Base-by-base conservation (phyloP, 1,140 invertebrate species). In the Drosophila neocordata region DNA sequence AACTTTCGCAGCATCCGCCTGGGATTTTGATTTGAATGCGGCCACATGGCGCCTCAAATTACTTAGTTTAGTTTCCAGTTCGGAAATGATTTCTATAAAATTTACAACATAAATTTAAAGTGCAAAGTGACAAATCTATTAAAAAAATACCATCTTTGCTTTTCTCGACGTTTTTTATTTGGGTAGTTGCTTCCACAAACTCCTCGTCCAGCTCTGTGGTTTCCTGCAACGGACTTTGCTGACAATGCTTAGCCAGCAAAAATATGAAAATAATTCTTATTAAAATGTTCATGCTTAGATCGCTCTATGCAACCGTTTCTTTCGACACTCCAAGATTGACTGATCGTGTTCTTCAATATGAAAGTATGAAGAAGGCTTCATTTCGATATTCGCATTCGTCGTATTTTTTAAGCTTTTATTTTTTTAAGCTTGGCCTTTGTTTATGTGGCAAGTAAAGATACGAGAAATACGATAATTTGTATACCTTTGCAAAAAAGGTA, bases 41-140 rank as follows among this genome's bases (percentile, higher is more conserved):
- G 57, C 38, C n/a, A 38, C 57, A 22, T 60, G 38, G 15, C 57
- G 57, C 31, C 35, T 41, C 57, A 38, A 38, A 22, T 15, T 60
- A 15, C 8, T 22, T n/a, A 38, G 4, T 38, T 60, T 41, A 35
- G 12, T 35, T 11, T 52, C 13, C 15, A 48, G n/a, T 4, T 52
- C 22, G 11, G 18, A 13, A 48, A 48, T 48, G 13, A 48, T 48
- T 48, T 34, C 52, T 18, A 56, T 9, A 56, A 15, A n/a, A 4
- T 13, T 9, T 13, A 15, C 7, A 11, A 24, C 8, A 55, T 24
- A 3, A 7, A n/a, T 13, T 8, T 9, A 15, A 11, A 55, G 9
- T 9, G 8, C 1, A 56, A 18, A 4, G n/a, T 0, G 27, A 34
- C 1, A 34, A 44, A 18, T 18, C 41, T 48, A 1, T 4, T 20